Base-by-base conservation (phyloP, 2,113 vertebrate genomes). In the Diadophis punctatus region DNA sequence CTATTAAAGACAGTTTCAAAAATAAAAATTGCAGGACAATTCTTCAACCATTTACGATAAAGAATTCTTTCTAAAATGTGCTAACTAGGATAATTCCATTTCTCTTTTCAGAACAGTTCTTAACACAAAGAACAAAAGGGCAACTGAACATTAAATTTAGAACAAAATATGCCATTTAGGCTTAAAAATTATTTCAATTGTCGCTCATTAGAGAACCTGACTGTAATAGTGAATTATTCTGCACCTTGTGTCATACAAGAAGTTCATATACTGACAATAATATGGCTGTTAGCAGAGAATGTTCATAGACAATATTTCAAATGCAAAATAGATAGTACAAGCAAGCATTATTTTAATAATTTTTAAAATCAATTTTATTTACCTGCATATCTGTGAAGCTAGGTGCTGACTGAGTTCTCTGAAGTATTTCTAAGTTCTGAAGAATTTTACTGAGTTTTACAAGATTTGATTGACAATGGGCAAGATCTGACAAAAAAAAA, bases 351-450 rank as follows among this genome's bases (percentile, higher is more conserved):
- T 20, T 30, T 68, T 53, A 97, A 97, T 94, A 43, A 95, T 91
- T 68, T 68, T 85, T 12, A 86, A 86, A 93, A 84, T 22, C 7
- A 43, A 43, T 80, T 80, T 60, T 48, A 93, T 93, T 97, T 98
- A 98, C 98, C 98, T 98, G 98, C 97, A 98, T 98, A 93, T 99
- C 99, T 94, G 98, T 99, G 97, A 99, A 99, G 96, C 99, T 99
- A 86, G 99, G 99, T 1, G 98, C 99, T 68, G 99, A 99, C 95
- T 99, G 99, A 88, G 99, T 99, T 97, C 99, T 99, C 95, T 99
- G 99, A 53, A 99, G 97, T 95, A 99, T 99, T 98, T 99, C 99
- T 97, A 99, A 97, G 97, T 98, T 99, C 97, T 99, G 98, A 95
- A 99, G 97, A 93, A 99, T 97, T 95, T 98, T 98, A 97, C 98